phyloP scores from a whole-genome alignment of 2,888 invertebrate species.

The Oegoconia quadripuncta region DNA sequence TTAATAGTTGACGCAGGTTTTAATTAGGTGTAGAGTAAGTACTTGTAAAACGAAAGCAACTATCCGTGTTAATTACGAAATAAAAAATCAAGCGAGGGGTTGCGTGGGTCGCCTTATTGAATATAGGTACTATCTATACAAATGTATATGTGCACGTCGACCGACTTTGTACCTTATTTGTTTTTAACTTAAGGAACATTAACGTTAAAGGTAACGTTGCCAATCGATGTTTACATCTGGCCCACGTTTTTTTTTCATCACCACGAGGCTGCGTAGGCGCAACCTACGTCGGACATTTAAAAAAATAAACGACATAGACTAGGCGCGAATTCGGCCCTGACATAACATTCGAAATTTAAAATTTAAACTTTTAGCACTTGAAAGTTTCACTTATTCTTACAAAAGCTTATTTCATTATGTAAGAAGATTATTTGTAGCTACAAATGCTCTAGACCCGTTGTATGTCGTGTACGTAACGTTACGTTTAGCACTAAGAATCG shows the following conservation, averaged over 20 bases:
- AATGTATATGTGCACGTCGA: background rate
- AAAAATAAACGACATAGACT: constrained; percentile 48
- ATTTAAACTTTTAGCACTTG: background rate
- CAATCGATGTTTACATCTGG: constrained; percentile 44
- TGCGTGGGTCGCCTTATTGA: constrained; percentile 43
- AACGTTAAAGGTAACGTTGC: constrained; percentile 20
- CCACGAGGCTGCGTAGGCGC: constrained; percentile 54
- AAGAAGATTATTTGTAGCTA: too few species aligned
- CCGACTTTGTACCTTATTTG: constrained; percentile 27
- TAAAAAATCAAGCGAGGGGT: constrained; percentile 47
- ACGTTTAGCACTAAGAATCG: too few species aligned
- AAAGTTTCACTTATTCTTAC: too few species aligned
- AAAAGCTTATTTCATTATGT: too few species aligned
- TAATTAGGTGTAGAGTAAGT: too few species aligned
- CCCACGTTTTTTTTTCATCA: constrained; percentile 59
- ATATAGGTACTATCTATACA: background rate
- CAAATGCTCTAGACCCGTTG: too few species aligned
- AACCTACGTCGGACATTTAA: constrained; percentile 54
- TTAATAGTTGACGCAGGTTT: too few species aligned
- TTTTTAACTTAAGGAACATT: constrained; percentile 24
- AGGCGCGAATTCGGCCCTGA: constrained; percentile 46
- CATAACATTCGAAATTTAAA: constrained; percentile 34
- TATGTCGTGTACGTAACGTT: too few species aligned
- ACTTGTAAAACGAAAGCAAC: constrained; percentile 55
- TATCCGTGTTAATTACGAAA: constrained; percentile 56